These are phyloP conservation scores for Drosophila bocqueti DNA, from an alignment of 1,140 invertebrate species.

Conservation along the genomic window DNA sequence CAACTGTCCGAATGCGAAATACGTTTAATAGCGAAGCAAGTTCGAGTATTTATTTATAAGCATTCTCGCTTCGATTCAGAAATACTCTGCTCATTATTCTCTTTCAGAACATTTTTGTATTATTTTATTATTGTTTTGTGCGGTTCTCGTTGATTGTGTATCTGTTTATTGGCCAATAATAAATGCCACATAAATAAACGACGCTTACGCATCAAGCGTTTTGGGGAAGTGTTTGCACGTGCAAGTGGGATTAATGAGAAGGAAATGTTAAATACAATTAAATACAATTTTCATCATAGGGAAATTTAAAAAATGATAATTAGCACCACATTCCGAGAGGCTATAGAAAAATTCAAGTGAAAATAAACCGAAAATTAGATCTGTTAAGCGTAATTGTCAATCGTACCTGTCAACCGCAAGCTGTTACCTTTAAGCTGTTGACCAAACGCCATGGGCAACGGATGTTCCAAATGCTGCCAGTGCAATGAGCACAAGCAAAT, in stretches of 20 bases:
- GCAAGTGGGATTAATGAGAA: not conserved
- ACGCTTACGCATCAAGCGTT: conserved; percentile 15
- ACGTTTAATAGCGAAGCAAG: conserved; percentile 66
- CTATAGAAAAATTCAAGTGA: conserved; percentile 7
- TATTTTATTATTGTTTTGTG: conserved; percentile 25
- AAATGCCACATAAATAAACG: conserved; percentile 61
- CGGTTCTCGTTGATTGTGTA: conserved; percentile 4
- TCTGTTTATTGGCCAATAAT: conserved; percentile 61
- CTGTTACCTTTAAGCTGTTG: not conserved
- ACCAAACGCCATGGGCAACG: conserved; percentile 79
- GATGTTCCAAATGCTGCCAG: conserved; percentile 84
- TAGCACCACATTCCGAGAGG: conserved; percentile 11
- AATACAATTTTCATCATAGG: not conserved
- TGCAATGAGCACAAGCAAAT: conserved; percentile 83
- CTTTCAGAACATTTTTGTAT: conserved; percentile 7
- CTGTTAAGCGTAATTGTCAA: too few species aligned
- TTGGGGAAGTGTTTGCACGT: conserved; percentile 32
- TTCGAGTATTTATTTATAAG: conserved; percentile 76
- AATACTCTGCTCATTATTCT: conserved; percentile 70
- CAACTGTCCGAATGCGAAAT: conserved; percentile 32
- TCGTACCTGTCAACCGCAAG: not conserved
- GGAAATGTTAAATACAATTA: not conserved
- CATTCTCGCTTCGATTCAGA: conserved; percentile 69
- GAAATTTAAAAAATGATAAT: conserved; percentile 12
- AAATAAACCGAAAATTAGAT: not conserved